Conservation (phyloP, 53 echinoderm and acorn worm genomes). For the Antedon mediterranea region DNA sequence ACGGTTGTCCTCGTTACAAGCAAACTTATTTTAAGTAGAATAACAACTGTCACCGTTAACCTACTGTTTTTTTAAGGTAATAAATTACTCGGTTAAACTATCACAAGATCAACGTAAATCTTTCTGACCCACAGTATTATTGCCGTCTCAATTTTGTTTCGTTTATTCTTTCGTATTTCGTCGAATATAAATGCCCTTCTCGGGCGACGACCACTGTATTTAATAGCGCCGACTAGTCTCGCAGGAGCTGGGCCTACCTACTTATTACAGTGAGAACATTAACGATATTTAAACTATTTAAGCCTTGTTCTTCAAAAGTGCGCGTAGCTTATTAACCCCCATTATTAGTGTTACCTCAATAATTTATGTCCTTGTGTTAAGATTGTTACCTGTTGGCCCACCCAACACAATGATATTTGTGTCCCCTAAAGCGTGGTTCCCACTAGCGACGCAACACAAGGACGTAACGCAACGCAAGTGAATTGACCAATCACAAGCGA, state of each 20-base stretch:
- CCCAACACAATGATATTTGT: too few relatives aligned
- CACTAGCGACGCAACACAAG: too few relatives aligned
- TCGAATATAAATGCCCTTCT: not conserved
- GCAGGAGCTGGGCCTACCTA: not conserved
- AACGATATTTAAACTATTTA: not conserved
- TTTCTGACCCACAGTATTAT: not conserved
- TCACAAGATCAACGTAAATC: not conserved
- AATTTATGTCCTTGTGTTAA: too few relatives aligned
- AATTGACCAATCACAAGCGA: too few relatives aligned
- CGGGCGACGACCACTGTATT: not conserved
- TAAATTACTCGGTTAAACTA: not conserved
- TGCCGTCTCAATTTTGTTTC: not conserved
- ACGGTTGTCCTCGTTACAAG: not conserved
- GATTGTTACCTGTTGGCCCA: too few relatives aligned
- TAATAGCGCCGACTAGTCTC: not conserved
- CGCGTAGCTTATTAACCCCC: not conserved
- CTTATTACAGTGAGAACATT: not conserved
- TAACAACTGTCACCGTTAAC: not conserved
- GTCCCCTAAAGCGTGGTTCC: too few relatives aligned
- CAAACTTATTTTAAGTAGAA: not conserved
- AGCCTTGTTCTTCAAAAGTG: not conserved
- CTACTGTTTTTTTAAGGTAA: not conserved
- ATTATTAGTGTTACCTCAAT: not conserved
- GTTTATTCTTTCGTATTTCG: not conserved
- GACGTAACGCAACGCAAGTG: too few relatives aligned